These are phyloP conservation scores for Callosobruchus maculatus DNA, from an alignment of 2,888 invertebrate genomes.

Conservation along the genomic window DNA sequence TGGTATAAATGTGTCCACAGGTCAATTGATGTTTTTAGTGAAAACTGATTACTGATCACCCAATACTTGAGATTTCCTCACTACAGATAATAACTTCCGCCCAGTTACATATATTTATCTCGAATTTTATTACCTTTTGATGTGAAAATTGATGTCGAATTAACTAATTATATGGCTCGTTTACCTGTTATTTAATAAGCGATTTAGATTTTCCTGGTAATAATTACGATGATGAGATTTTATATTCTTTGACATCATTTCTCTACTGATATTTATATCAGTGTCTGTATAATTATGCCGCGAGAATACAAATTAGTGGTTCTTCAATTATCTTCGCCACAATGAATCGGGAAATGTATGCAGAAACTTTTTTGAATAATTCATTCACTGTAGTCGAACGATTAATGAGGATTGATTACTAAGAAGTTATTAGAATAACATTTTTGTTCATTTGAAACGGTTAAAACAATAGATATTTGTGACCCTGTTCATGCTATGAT, in stretches of 20 bases:
- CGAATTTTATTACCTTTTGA: too few species aligned
- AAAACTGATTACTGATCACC: too few species aligned
- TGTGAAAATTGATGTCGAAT: neutral
- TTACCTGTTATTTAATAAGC: neutral
- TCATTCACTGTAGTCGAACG: neutral
- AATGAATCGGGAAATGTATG: neutral
- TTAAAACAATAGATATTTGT: neutral
- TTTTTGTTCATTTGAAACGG: neutral
- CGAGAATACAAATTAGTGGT: neutral
- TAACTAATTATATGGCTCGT: neutral
- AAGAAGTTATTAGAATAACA: neutral
- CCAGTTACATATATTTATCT: too few species aligned
- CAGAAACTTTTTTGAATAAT: neutral
- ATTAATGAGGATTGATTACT: neutral
- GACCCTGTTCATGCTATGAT: too few species aligned
- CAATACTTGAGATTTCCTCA: too few species aligned
- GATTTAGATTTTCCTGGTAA: neutral
- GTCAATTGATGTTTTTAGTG: too few species aligned
- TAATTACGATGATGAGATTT: neutral
- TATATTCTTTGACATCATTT: neutral
- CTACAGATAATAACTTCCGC: too few species aligned
- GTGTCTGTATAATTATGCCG: neutral
- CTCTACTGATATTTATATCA: neutral
- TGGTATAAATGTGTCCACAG: too few species aligned
- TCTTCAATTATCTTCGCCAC: neutral